Evolutionary conservation across 2,113 vertebrate genomes (phyloP).

Genomic region (Pandion haliaetus): DNA sequence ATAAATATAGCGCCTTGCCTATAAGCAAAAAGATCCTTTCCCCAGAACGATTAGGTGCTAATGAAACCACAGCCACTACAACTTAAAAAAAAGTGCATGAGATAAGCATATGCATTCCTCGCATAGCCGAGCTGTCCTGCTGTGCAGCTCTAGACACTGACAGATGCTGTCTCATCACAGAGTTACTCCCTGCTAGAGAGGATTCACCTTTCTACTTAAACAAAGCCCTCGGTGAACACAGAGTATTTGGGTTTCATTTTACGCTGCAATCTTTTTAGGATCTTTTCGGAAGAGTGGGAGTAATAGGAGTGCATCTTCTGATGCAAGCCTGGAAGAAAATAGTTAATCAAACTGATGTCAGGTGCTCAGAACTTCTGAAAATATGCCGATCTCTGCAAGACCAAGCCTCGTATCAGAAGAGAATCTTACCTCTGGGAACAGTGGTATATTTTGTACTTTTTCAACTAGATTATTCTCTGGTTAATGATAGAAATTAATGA

Average conservation of each 20-base stretch:
- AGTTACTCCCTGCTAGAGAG: neutral
- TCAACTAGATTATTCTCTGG: neutral
- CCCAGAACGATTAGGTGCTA: neutral
- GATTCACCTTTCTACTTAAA: conserved; percentile 17
- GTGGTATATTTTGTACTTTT: neutral
- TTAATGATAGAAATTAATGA: neutral
- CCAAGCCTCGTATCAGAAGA: neutral
- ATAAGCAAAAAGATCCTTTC: neutral
- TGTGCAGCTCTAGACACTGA: neutral
- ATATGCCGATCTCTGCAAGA: rapidly evolving
- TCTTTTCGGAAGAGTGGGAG: neutral
- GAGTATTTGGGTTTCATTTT: neutral
- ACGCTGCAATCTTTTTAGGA: neutral
- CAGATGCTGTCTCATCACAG: conserved; percentile 26
- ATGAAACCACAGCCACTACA: neutral
- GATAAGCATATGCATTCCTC: neutral
- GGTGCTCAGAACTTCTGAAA: neutral
- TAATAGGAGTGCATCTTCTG: neutral
- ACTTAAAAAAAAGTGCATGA: neutral
- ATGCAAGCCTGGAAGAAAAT: neutral
- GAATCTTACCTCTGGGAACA: neutral
- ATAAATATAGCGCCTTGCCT: rapidly evolving
- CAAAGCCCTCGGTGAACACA: neutral
- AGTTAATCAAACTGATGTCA: neutral
- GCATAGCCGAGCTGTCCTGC: neutral